These are phyloP conservation scores for Cyaniris semiargus DNA, from an alignment of 2,888 invertebrate species.

Conservation along the genomic window DNA sequence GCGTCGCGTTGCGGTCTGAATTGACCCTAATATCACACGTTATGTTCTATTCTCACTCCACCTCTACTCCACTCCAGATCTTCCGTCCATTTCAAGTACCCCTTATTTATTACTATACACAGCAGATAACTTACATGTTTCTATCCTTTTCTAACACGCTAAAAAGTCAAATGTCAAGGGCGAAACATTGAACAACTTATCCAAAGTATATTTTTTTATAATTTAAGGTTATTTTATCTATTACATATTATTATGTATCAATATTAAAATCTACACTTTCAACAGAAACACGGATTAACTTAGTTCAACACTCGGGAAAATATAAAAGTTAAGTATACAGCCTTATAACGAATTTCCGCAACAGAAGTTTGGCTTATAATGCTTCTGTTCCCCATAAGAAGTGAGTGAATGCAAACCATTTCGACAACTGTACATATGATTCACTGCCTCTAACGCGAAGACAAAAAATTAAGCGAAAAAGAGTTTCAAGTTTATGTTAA, in stretches of 20 bases:
- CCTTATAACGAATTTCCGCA: slow-evolving; percentile 8
- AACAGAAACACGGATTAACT: slow-evolving; percentile 13
- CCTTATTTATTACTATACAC: slow-evolving; percentile 1
- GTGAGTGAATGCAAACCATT: no score
- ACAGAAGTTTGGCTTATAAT: not conserved
- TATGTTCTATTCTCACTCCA: slow-evolving; percentile 40
- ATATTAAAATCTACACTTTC: slow-evolving; percentile 32
- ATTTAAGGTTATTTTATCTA: not conserved
- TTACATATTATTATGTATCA: slow-evolving; percentile 10
- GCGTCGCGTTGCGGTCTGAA: no score
- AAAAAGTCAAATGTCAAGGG: not conserved
- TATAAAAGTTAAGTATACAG: slow-evolving; percentile 32
- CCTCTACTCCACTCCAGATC: slow-evolving; percentile 1
- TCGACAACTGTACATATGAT: no score
- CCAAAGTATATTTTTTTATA: not conserved
- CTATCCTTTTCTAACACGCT: not conserved
- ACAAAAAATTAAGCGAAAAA: not conserved
- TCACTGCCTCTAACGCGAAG: not conserved
- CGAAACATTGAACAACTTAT: not conserved
- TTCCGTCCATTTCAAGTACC: not conserved
- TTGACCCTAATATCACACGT: slow-evolving; percentile 70
- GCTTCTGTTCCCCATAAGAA: not conserved
- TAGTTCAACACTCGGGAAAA: slow-evolving; percentile 4
- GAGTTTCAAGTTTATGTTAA: not conserved
- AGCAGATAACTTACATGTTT: not conserved